These are phyloP conservation scores for Protobothrops mucrosquamatus DNA, from an alignment of 2,113 vertebrate species.

Conservation along the genomic window DNA sequence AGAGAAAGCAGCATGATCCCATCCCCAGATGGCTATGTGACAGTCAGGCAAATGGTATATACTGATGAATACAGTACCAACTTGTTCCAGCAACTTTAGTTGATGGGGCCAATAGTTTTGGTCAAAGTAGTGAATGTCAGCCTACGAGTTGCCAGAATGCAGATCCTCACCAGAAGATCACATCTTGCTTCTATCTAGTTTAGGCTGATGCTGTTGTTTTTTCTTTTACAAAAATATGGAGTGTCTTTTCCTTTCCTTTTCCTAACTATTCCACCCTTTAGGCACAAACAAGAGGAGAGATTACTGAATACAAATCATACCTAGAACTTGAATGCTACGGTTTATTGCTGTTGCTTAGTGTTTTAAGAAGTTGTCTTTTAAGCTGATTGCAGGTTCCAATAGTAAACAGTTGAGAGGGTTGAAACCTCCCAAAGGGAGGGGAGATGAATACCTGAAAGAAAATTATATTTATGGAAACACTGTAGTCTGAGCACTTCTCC, in stretches of 20 bases:
- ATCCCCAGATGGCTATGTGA: background rate
- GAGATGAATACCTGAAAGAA: background rate
- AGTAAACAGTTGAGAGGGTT: background rate
- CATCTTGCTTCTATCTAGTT: background rate
- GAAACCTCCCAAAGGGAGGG: background rate
- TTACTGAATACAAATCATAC: background rate
- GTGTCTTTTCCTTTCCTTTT: background rate
- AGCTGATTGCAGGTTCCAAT: background rate
- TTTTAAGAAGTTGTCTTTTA: background rate
- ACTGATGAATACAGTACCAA: background rate
- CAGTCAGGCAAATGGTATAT: background rate
- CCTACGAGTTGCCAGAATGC: background rate
- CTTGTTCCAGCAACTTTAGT: background rate
- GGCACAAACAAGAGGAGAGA: background rate
- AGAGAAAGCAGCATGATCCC: background rate
- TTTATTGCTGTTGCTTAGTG: background rate
- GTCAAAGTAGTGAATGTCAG: background rate
- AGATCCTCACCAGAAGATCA: background rate
- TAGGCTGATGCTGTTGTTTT: background rate
- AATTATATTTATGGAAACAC: background rate
- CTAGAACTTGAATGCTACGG: background rate
- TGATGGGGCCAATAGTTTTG: background rate
- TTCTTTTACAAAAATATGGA: background rate
- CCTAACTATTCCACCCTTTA: background rate
- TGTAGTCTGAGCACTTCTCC: background rate